Percentiles rank a stretch among this genome's conserved stretches.
phyloP scores from a whole-genome alignment of 2,797 vertebrate species.

The Sebastes taczanowskii region DNA sequence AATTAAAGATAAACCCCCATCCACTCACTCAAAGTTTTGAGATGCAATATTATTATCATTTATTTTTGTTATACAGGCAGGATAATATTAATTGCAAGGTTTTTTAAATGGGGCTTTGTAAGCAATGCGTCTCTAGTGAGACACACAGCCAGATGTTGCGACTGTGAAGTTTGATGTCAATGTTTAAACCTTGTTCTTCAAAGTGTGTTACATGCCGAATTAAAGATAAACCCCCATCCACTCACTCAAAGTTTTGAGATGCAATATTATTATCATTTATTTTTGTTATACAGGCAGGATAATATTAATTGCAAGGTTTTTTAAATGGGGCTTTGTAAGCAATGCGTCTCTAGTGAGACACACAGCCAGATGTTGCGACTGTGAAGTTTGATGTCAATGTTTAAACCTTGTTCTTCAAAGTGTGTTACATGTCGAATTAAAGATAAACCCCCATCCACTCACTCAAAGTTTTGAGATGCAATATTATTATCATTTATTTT shows the following conservation, averaged over 20 bases:
- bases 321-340: neutral
- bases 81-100: too few species aligned
- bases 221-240: neutral
- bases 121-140: too few species aligned
- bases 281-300: neutral
- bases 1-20: neutral
- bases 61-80: neutral
- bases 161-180: too few species aligned
- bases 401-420: neutral
- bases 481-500: rapidly evolving
- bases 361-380: neutral
- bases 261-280: rapidly evolving
- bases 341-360: too few species aligned
- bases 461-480: neutral
- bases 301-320: too few species aligned
- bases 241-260: too few species aligned
- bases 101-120: neutral
- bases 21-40: too few species aligned
- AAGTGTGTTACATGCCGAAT: neutral
- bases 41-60: rapidly evolving
- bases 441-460: neutral
- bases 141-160: neutral
- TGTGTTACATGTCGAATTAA: neutral
- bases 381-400: too few species aligned
- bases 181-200: rapidly evolving